Percentiles rank a stretch among this genome's conserved stretches.
Evolutionary conservation across 2,888 invertebrate genomes (phyloP).

Genomic region (Myathropa florea): DNA sequence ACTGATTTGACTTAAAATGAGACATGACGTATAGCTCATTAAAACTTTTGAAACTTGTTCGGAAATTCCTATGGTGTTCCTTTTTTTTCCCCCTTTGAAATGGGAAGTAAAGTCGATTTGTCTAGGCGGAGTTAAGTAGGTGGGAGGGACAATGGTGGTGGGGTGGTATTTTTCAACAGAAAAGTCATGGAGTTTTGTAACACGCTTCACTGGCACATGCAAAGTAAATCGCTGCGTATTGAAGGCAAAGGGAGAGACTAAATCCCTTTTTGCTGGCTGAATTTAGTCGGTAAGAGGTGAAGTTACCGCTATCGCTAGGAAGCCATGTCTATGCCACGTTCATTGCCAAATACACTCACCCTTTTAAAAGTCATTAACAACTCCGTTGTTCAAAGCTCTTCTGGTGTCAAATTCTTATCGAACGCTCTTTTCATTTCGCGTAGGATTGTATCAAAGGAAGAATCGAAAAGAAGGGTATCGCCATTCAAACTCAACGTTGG

Average conservation of each 20-base stretch:
- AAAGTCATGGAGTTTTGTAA: not conserved
- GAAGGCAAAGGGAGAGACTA: not conserved
- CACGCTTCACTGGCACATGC: not conserved
- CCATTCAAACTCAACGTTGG: no score
- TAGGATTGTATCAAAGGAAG: not conserved
- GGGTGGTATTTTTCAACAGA: not conserved
- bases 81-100: not conserved
- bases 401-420: not conserved
- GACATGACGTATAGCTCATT: not conserved
- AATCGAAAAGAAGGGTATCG: not conserved
- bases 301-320: not conserved
- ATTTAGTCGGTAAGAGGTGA: not conserved
- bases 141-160: not conserved
- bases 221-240: not conserved
- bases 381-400: not conserved
- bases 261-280: not conserved
- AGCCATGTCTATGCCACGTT: not conserved
- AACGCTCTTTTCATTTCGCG: not conserved
- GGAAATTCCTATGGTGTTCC: not conserved
- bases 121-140: not conserved
- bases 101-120: not conserved
- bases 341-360: no score
- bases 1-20: not conserved
- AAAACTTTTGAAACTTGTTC: constrained; percentile 2
- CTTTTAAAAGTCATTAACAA: no score